A percentile compares a stretch with the other conserved stretches of the same genome.
Evolutionary conservation across 2,888 invertebrate genomes (phyloP).

Genomic region (Noctua comes): DNA sequence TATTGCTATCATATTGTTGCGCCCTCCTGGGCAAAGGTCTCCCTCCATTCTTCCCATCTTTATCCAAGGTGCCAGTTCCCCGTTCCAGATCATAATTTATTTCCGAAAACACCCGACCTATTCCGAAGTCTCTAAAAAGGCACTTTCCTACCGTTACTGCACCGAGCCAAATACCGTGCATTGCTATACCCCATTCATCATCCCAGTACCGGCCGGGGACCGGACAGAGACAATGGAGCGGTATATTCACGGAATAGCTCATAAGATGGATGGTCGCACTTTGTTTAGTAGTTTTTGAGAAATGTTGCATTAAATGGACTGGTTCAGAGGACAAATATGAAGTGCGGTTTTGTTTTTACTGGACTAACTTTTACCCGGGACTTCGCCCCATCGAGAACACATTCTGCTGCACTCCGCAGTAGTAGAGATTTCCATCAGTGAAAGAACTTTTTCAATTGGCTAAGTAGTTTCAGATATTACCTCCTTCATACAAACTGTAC

Average conservation of each 20-base stretch:
- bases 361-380: neutral
- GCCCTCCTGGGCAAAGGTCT: no score
- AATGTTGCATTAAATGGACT: conserved; percentile 22
- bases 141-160: neutral
- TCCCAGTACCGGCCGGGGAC: conserved; percentile 9
- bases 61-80: neutral
- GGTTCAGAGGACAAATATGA: conserved; percentile 10
- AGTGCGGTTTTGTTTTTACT: neutral
- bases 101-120: neutral
- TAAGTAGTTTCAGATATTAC: no score
- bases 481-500: no score
- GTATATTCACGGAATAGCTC: conserved; percentile 36
- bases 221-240: conserved; percentile 34
- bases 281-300: conserved; percentile 48
- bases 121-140: conserved; percentile 5
- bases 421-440: no score
- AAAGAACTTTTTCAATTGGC: no score
- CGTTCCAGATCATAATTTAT: conserved; percentile 4
- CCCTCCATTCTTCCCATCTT: no score
- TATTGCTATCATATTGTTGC: no score
- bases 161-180: neutral
- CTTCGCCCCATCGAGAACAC: neutral
- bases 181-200: conserved; percentile 25
- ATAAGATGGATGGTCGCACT: conserved; percentile 31
- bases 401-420: neutral